Base-by-base conservation (phyloP, 2,888 invertebrate species). In the Aphodius sticticus region DNA sequence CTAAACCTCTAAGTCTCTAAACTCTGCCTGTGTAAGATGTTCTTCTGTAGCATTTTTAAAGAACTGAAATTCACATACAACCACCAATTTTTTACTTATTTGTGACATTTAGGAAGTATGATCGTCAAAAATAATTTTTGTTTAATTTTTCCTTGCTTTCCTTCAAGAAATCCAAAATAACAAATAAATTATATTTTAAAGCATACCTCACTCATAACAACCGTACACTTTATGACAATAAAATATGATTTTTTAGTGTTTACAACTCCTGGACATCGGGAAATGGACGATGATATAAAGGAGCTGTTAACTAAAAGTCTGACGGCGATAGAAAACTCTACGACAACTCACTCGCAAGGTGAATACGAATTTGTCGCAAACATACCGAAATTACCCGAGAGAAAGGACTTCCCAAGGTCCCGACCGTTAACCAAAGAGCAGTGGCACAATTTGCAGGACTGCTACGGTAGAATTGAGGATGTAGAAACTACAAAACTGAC, bases 401-500 rank as follows among this genome's bases (percentile, higher is more conserved):
- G 95, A 74, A 94, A 94, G 16, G 90, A 91, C 78, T 93, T 94
- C 86, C 92, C 92, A n/a, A 91, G 95, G 89, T 95, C 95, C 9
- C 89, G 91, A 14, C 95, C 97, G 0, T 89, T 98, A 9, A 93
- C 93, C 0, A 90, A 92, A 80, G 93, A 94, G 81, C 95, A 96
- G 85, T 99, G 98, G 98, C 91, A 93, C 7, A 93, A 93, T 77
- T 93, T 94, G 84, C 94, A 95, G 87, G 95, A 96, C 86, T 89
- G 93, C 2, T 95, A 96, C 81, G 98, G 98, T 0, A 92, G 94
- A 86, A 92, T 99, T 69, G 92, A 91, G 72, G 94, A 97, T 87
- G 92, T 95, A 0, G 94, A 95, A 7, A 92, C 93, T 6, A 92
- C 98, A 0, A 96, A 95, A 88, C 93, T 95, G 86, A 93, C 96